phyloP scores from a whole-genome alignment of 2,888 invertebrate genomes.

The Coelogynopora nodosa region DNA sequence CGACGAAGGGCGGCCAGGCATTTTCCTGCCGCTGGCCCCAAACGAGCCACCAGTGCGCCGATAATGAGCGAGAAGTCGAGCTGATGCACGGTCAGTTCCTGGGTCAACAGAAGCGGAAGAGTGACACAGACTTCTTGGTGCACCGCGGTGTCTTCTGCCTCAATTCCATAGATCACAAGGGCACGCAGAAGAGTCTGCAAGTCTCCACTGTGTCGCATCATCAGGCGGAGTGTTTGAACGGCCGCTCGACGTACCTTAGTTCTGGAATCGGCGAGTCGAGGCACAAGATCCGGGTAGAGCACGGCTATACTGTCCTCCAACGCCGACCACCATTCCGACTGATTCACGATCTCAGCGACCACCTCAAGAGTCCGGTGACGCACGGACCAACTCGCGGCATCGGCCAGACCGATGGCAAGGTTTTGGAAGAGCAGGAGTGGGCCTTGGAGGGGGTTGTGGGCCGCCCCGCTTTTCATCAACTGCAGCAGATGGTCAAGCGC shows the following conservation, averaged over 20 bases:
- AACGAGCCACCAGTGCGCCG: conserved; percentile 51
- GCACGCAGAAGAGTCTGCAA: conserved; percentile 59
- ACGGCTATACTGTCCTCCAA: conserved; percentile 60
- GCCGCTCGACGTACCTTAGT: conserved; percentile 50
- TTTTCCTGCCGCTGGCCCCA: neutral
- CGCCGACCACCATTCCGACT: conserved; percentile 56
- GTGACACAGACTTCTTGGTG: conserved; percentile 60
- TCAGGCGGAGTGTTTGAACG: neutral
- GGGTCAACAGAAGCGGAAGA: conserved; percentile 61
- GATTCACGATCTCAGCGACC: conserved; percentile 55
- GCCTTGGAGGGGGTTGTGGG: neutral
- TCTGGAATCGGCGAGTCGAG: conserved; percentile 59
- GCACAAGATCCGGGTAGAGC: conserved; percentile 59
- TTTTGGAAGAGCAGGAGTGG: conserved; percentile 56
- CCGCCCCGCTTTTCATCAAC: neutral
- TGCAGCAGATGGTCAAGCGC: neutral
- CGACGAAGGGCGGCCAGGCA: neutral
- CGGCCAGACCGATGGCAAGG: conserved; percentile 60
- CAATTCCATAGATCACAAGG: conserved; percentile 60
- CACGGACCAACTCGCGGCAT: conserved; percentile 62
- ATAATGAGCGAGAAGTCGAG: conserved; percentile 60
- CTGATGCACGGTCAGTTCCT: conserved; percentile 58
- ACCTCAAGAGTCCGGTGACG: conserved; percentile 62
- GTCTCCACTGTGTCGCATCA: conserved; percentile 50
- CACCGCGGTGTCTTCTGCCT: conserved; percentile 56